These are phyloP conservation scores for Sinonovacula constricta DNA, from an alignment of 1,140 invertebrate species.

Conservation along the genomic window DNA sequence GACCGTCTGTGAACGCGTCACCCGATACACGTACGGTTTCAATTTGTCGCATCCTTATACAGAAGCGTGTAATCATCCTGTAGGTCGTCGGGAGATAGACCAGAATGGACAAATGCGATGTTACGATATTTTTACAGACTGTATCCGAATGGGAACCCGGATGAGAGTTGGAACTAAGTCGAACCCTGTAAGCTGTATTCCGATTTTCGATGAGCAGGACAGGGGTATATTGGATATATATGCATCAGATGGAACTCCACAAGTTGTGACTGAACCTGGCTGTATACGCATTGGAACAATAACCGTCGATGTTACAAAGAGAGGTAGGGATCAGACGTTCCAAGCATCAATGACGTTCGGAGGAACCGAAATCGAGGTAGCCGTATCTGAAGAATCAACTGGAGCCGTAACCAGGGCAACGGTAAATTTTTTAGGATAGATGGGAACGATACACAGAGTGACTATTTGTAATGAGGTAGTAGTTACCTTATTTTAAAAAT, in stretches of 20 bases:
- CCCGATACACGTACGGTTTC: constrained; percentile 23
- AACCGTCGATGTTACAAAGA: background rate
- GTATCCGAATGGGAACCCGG: background rate
- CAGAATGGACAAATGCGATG: no score
- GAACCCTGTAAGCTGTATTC: background rate
- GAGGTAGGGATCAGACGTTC: background rate
- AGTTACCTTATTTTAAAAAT: no score
- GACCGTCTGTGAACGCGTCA: constrained; percentile 7
- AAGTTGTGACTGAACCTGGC: background rate
- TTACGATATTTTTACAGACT: background rate
- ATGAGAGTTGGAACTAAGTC: background rate
- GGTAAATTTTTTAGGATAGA: constrained; percentile 13
- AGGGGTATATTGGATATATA: background rate
- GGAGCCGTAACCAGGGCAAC: background rate
- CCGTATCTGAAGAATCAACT: constrained; percentile 2
- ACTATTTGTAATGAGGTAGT: no score
- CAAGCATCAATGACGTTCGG: constrained; percentile 6
- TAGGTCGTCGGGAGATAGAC: no score
- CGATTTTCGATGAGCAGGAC: background rate
- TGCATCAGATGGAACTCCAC: background rate
- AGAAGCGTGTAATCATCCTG: no score
- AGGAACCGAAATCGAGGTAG: constrained; percentile 27
- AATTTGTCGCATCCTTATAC: background rate
- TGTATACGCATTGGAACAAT: constrained; percentile 3
- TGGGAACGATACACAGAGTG: no score